Base-by-base conservation (phyloP, 2,888 invertebrate species). In the Synergus laeviventris region DNA sequence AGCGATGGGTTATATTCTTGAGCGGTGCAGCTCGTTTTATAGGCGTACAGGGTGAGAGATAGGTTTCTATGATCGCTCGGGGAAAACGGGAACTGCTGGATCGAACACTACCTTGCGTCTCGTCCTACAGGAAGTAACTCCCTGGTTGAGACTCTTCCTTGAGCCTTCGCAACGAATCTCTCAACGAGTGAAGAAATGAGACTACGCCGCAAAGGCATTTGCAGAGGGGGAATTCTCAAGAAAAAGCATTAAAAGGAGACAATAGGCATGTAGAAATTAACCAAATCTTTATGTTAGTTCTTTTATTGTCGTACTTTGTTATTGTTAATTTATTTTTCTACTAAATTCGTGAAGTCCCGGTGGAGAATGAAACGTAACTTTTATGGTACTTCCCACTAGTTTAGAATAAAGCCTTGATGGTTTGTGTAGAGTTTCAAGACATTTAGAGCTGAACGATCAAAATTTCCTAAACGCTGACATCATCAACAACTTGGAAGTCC, bases 1-100 rank as follows among this genome's bases (percentile, higher is more conserved):
- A 70, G 70, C 49, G 70, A 70, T 70, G 70, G 70, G 70, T 70
- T 70, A 70, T 70, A 70, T 70, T 70, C 70, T 70, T 70, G 70
- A 70, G 70, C 70, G 49, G 24, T 70, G 70, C 49, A 70, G 70
- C 70, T 70, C 45, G 70, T 70, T 70, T 70, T 70, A 70, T 70
- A 70, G 70, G 49, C 49, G 70, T 54, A 70, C 70, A 70, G 70
- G 49, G 70, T 70, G 70, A 70, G 70, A 70, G 70, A 70, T 70
- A 70, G 70, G 70, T 70, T 70, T 70, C 70, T 70, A 70, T 70
- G 70, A 70, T 70, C 70, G 70, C 70, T 70, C 36, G 49, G 45
- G 70, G 70, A 70, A 66, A 70, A 70, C 36, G 70, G 31, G 49
- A 70, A 70, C 70, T 70, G 49, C 49, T 49, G 49, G 70, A 70